Percentiles rank a stretch among this genome's conserved stretches.
Conservation (phyloP, 2,888 invertebrate genomes). For the Aleiodes alternator region DNA sequence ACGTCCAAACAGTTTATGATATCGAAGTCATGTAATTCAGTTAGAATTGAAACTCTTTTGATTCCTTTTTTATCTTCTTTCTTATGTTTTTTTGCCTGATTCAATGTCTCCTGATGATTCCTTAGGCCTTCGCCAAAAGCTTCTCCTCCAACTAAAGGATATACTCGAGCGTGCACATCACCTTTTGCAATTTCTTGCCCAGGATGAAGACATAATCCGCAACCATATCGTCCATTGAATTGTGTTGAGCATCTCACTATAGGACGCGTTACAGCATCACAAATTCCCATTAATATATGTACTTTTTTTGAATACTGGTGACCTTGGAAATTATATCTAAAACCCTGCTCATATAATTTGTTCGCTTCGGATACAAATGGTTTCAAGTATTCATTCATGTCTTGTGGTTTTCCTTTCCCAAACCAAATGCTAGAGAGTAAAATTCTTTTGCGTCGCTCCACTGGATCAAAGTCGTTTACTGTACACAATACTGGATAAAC, state of each 20-base stretch:
- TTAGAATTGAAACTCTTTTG: not conserved
- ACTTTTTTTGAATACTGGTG: conserved; percentile 39
- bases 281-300: conserved; percentile 42
- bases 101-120: not conserved
- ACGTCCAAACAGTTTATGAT: conserved; percentile 49
- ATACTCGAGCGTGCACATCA: conserved; percentile 46
- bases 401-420: conserved; percentile 41
- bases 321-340: conserved; percentile 40
- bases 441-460: not conserved
- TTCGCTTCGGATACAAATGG: conserved; percentile 49
- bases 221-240: conserved; percentile 52
- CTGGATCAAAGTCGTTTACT: conserved; percentile 44
- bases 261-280: conserved; percentile 49
- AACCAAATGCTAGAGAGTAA: conserved; percentile 41
- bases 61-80: conserved; percentile 12
- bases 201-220: conserved; percentile 52
- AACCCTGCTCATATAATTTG: conserved; percentile 43
- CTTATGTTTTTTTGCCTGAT: not conserved
- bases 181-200: conserved; percentile 49
- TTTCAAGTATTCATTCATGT: conserved; percentile 46
- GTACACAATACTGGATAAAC: conserved; percentile 42
- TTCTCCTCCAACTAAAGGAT: conserved; percentile 40
- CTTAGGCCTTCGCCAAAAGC: not conserved
- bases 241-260: conserved; percentile 39
- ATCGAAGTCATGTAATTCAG: conserved; percentile 48